phyloP scores from a whole-genome alignment of 1,140 invertebrate genomes.

The Drosophila guanche region DNA sequence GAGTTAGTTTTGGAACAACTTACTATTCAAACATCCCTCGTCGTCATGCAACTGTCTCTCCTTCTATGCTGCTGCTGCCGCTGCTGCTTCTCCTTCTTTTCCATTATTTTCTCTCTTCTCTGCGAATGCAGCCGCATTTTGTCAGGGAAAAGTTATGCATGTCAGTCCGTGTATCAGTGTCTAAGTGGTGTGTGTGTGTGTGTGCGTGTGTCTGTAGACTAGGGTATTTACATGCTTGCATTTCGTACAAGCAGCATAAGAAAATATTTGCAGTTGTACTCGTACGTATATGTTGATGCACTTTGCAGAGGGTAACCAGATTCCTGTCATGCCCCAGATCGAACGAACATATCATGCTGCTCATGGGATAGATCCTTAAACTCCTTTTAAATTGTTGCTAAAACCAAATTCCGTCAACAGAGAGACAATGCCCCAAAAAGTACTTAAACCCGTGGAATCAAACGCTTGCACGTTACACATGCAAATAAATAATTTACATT shows the following conservation, averaged over 20 bases:
- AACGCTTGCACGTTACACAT: too few species aligned
- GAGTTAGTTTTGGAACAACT: neutral
- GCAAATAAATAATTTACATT: too few species aligned
- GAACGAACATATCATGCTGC: too few species aligned
- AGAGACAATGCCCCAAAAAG: too few species aligned
- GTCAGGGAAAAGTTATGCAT: constrained; percentile 38
- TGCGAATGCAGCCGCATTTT: constrained; percentile 49
- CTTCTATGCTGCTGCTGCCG: neutral
- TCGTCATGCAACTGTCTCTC: constrained; percentile 33
- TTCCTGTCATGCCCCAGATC: neutral
- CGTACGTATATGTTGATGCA: constrained; percentile 27
- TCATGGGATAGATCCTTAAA: too few species aligned
- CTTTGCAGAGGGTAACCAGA: too few species aligned
- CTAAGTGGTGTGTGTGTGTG: constrained; percentile 13
- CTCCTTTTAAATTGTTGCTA: too few species aligned
- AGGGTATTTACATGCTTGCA: constrained; percentile 73
- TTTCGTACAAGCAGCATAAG: constrained; percentile 72
- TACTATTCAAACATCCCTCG: constrained; percentile 36
- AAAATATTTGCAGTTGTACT: constrained; percentile 75
- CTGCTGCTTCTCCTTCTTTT: neutral
- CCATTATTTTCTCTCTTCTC: constrained; percentile 31
- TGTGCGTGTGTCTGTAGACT: constrained; percentile 19
- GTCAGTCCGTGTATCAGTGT: constrained; percentile 15
- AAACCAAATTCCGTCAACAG: too few species aligned
- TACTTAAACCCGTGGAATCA: too few species aligned